phyloP scores from a whole-genome alignment of 2,888 invertebrate genomes.

The Teleiodes luculella region DNA sequence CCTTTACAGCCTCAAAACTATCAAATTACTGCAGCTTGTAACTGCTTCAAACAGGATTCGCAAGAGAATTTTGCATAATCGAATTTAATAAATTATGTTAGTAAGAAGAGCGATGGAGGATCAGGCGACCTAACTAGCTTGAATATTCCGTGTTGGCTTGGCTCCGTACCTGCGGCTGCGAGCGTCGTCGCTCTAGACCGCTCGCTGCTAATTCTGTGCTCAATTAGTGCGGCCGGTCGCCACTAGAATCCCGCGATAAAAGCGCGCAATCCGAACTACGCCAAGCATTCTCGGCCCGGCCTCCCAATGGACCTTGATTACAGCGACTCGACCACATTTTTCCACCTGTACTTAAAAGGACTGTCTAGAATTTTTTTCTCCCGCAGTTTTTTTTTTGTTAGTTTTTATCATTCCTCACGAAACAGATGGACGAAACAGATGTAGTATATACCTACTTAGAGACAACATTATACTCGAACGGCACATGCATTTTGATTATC shows the following conservation, averaged over 20 bases:
- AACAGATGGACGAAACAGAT: no score
- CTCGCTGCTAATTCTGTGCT: conserved; percentile 40
- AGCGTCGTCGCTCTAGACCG: conserved; percentile 29
- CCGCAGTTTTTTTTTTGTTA: no score
- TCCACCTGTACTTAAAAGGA: conserved; percentile 13
- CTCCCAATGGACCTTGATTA: conserved; percentile 12
- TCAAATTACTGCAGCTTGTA: not conserved
- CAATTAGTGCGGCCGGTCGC: conserved; percentile 37
- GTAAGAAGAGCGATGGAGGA: not conserved
- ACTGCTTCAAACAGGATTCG: not conserved
- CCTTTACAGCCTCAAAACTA: not conserved
- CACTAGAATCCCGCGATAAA: conserved; percentile 28
- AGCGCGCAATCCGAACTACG: conserved; percentile 15
- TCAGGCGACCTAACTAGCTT: conserved; percentile 4
- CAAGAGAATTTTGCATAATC: not conserved
- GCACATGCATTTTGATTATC: not conserved
- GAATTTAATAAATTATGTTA: not conserved
- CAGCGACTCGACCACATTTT: conserved; percentile 12
- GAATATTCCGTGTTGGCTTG: not conserved
- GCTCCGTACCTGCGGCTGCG: conserved; percentile 10
- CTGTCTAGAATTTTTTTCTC: not conserved
- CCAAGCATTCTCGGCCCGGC: conserved; percentile 7
- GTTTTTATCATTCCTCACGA: no score
- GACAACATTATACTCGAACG: no score
- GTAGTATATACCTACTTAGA: no score